Evolutionary conservation across 2,797 vertebrate genomes (phyloP), one percentile per base, ranked within the genome.

Genomic region (Alca torda): DNA sequence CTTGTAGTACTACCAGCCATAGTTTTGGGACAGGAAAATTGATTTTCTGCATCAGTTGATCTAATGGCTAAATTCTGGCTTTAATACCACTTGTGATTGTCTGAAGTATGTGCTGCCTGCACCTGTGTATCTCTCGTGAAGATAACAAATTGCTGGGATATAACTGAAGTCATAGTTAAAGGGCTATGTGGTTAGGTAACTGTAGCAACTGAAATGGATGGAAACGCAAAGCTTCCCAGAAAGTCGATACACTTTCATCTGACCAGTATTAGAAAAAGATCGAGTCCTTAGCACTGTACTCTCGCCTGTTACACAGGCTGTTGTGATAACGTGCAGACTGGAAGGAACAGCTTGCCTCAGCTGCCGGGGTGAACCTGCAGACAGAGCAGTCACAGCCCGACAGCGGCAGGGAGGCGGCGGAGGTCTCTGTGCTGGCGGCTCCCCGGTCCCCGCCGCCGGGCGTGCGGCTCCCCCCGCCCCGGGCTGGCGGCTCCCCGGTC

Each of bases 321-420:
- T 43, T 18, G 0, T 2, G 68, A 6, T 8, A 3, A 6, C 2
- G 65, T 0, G 9, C 51, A 4, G 57, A 0, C 35, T 8, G 88
- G 23, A 8, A 11, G 10, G 50, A 46, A 0, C 51, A 16, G 51
- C 39, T 51, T 13, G 12, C 6, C 65, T 5, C 65, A 9, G 61
- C 43, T 25, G 48, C 6, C 39, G 0, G 60, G 39, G 48, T 4
- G 50, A 28, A 7, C 11, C 63, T 4, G 59, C 53, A 4, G 30
- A 0, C 30, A 5, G 67, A 37, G 57, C 72, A 17, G 26, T 1
- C 39, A 11, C 35, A 11, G 28, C 1, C 28, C 4, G 2, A 4
- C 20, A 1, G 30, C 0, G 77, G 54, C 60, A 2, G 1, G 73
- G 39, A 2, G 54, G 14, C 7, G 46, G 56, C 21, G 57, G 50